phyloP scores from a whole-genome alignment of 2,113 vertebrate genomes.

The Synodontis membranacea region DNA sequence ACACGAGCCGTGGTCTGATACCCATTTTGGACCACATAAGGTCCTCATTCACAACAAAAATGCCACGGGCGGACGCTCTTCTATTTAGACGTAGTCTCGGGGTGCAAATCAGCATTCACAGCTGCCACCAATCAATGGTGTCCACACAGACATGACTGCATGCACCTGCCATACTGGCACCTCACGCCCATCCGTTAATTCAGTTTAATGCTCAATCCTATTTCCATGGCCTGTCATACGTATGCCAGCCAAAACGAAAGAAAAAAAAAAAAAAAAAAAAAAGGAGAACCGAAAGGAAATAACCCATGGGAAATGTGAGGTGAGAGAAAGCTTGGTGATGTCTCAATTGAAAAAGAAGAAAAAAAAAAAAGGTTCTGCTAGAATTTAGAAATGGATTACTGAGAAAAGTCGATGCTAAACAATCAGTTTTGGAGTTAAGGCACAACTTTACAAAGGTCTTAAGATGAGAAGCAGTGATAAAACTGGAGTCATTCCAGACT shows the following conservation, averaged over 20 bases:
- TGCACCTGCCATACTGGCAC: conserved; percentile 73
- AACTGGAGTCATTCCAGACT: conserved; percentile 49
- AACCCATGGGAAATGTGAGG: neutral
- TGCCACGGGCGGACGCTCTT: conserved; percentile 52
- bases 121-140: conserved; percentile 61
- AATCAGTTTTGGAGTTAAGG: conserved; percentile 68
- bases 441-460: conserved; percentile 70
- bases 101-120: conserved; percentile 59
- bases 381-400: conserved; percentile 66
- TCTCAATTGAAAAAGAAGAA: conserved; percentile 61
- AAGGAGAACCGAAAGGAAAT: neutral
- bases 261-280: conserved; percentile 50
- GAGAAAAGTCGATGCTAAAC: conserved; percentile 61
- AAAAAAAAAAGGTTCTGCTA: conserved; percentile 47
- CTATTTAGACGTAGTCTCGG: conserved; percentile 57
- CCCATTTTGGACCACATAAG: conserved; percentile 38
- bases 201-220: conserved; percentile 72
- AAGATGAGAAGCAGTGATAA: conserved; percentile 68
- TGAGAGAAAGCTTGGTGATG: conserved; percentile 44
- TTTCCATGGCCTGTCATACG: conserved; percentile 67
- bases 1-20: conserved; percentile 40
- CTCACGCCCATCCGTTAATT: conserved; percentile 66
- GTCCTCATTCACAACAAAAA: conserved; percentile 36
- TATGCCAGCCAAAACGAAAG: conserved; percentile 54
- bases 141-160: conserved; percentile 63